Base-by-base conservation (phyloP, 1,140 invertebrate species). In the Scaptodrosophila lebanonensis region DNA sequence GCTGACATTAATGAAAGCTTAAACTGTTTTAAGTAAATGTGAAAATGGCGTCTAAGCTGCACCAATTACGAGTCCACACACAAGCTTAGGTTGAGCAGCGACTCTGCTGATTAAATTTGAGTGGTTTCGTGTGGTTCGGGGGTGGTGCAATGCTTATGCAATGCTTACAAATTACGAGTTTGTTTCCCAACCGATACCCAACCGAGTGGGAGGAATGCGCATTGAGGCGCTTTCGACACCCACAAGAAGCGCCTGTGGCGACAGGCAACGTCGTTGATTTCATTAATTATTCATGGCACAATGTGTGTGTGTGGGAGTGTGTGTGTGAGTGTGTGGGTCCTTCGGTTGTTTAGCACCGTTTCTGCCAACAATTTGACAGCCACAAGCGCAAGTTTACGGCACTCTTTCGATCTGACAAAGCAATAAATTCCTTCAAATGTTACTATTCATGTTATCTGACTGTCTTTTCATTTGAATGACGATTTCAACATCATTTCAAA, bases 231-330 rank as follows among this genome's bases (percentile, higher is more conserved):
- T 50, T 49, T 50, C 45, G 38, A 32, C 38, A 20, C 54, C 35
- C 33, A 39, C 5, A 20, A 38, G 29, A 32, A 59, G 25, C 47
- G 12, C 5, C 20, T 39, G 29, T 35, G 60, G 25, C 47, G 12
- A 44, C 45, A 52, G 43, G 35, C 59, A n/a, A n/a, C n/a, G n/a
- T n/a, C n/a, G n/a, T n/a, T n/a, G 70, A 61, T 69, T 65, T 75
- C 65, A 69, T 75, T 75, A 75, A 75, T 70, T 76, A 75, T 75
- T 76, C 70, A 76, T 49, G 30, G 39, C 70, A 76, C 66, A 60
- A 61, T 47, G 13, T 33, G 15, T 38, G 18, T 15, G 49, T 35
- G 38, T 44, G 48, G 33, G 25, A n/a, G n/a, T n/a, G n/a, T n/a
- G n/a, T n/a, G n/a, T n/a, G n/a, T n/a, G n/a, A n/a, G n/a, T n/a